Conservation (phyloP, 1,140 invertebrate species). For the Pseudomyrmex gracilis region DNA sequence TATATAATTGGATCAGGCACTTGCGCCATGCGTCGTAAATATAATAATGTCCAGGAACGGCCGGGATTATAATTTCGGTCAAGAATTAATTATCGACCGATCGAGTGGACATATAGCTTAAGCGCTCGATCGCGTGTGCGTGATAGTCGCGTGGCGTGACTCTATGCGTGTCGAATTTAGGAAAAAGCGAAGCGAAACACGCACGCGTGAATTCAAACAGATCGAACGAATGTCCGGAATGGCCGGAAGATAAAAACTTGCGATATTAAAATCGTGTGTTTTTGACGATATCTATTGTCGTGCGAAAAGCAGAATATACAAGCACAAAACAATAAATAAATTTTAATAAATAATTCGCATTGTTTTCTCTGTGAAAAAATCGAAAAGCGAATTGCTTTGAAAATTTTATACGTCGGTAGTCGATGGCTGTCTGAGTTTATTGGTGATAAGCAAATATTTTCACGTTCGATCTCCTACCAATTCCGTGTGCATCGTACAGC, state of each 20-base stretch:
- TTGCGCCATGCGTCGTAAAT: conserved; percentile 45
- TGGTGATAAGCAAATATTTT: conserved; percentile 43
- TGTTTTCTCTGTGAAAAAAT: too few species aligned
- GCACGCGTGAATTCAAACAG: conserved; percentile 10
- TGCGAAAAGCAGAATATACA: too few species aligned
- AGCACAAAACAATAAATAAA: too few species aligned
- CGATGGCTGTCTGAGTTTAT: conserved; percentile 12
- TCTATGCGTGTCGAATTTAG: conserved; percentile 39
- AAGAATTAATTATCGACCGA: conserved; percentile 52
- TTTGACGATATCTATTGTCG: not conserved
- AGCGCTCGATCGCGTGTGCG: conserved; percentile 38
- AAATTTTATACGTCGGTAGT: not conserved
- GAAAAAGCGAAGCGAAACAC: conserved; percentile 31
- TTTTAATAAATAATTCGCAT: too few species aligned
- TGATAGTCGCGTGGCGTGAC: conserved; percentile 35
- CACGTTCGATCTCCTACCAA: conserved; percentile 33
- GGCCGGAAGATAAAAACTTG: not conserved
- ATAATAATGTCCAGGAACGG: conserved; percentile 12
- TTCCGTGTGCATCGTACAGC: conserved; percentile 22
- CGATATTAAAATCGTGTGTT: not conserved
- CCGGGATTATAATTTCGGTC: conserved; percentile 42
- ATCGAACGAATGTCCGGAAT: conserved; percentile 1
- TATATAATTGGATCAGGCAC: conserved; percentile 48
- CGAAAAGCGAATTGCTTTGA: too few species aligned
- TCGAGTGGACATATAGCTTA: conserved; percentile 44